These are phyloP conservation scores for Trachythela sp. DNA, from an alignment of 64 coral and sea anemone genomes.

Conservation along the genomic window DNA sequence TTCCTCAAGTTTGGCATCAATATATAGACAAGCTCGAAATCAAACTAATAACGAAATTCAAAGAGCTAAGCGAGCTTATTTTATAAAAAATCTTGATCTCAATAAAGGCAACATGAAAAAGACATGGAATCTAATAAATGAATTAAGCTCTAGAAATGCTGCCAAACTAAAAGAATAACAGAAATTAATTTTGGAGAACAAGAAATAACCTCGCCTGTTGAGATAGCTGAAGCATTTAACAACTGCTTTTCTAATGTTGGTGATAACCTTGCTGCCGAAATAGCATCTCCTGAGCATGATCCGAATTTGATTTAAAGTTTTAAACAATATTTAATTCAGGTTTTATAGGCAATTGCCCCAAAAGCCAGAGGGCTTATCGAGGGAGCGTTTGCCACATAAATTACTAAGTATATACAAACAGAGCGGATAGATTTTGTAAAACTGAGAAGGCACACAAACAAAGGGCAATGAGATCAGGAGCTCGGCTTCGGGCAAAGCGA, in stretches of 20 bases:
- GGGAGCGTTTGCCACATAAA: too few species aligned
- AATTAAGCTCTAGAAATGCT: slow-evolving; percentile 32
- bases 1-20: slow-evolving; percentile 40
- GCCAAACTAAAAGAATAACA: slow-evolving; percentile 17
- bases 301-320: too few species aligned
- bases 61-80: slow-evolving; percentile 40
- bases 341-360: too few species aligned
- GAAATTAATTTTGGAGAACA: slow-evolving; percentile 19
- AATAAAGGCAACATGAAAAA: not conserved
- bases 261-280: not conserved
- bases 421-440: too few species aligned
- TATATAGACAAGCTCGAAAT: slow-evolving; percentile 53
- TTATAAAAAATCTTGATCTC: slow-evolving; percentile 21
- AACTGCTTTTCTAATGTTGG: slow-evolving; percentile 20
- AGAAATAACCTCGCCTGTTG: too few species aligned
- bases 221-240: slow-evolving; percentile 21
- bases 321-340: too few species aligned
- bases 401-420: too few species aligned
- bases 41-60: slow-evolving; percentile 40
- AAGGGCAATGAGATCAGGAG: too few species aligned
- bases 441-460: too few species aligned
- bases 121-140: not conserved
- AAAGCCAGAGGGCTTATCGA: too few species aligned
- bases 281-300: slow-evolving; percentile 17
- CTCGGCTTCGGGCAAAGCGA: too few species aligned